Base-by-base conservation (phyloP, 2,797 vertebrate genomes). In the Calcarius lapponicus region DNA sequence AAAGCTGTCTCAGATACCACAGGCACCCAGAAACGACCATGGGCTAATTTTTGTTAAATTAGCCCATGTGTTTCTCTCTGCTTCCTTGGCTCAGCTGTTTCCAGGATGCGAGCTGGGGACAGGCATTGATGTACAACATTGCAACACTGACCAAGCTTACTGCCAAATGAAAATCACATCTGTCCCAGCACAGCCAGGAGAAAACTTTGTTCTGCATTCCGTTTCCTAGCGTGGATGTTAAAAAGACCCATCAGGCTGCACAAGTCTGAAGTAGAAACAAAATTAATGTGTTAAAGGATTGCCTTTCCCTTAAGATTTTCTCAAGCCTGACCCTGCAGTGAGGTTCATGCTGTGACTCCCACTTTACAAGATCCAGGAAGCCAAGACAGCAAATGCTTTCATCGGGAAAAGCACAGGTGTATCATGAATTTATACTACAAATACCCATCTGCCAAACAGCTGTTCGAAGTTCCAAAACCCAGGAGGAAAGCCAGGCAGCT, bases 321-420 rank as follows among this genome's bases (percentile, higher is more conserved):
- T 36, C 53, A 9, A 38, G 2, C 16, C 31, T 67, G 17, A 53
- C 13, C 21, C 17, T 36, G 17, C 21, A 50, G 13, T 0, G 0
- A 75, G 8, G 4, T 88, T 48, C 10, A 6, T 7, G 9, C 0
- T 0, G 3, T 22, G 5, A 7, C 45, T 87, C 8, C 17, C 10
- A 13, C 1, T 4, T 62, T 74, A 32, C 3, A 74, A 12, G 8
- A 61, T 20, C 17, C 6, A 48, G 73, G 13, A 29, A 73, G 5
- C 13, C 28, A 73, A 56, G 26, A 22, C 9, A 80, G 9, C 0
- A 14, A 92, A 4, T 25, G 9, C 3, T 83, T 76, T 45, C 48
- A 67, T 38, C 25, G 67, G 21, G 18, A 64, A 83, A 88, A 66
- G 8, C 32, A 78, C 53, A 79, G 50, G 29, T 54, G 7, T 53